These are phyloP conservation scores for Stichopus chloronotus DNA, from an alignment of 35 echinoderm and acorn worm species.

Conservation along the genomic window DNA sequence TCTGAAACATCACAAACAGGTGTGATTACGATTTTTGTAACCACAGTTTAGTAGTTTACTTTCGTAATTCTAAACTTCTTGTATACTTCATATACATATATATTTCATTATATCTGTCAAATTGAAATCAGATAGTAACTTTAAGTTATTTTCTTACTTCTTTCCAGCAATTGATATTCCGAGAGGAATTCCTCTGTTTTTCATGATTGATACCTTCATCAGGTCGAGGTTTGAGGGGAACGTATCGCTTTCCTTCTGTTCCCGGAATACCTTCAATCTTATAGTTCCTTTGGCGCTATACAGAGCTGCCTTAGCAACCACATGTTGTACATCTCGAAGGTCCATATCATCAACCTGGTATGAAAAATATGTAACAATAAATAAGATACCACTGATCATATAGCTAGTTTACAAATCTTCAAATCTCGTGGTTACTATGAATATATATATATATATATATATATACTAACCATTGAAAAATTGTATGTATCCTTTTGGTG, in stretches of 20 bases:
- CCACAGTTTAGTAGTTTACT: too few relatives aligned
- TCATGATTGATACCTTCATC: slow-evolving; percentile 66
- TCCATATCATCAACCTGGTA: slow-evolving; percentile 79
- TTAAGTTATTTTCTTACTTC: slow-evolving; percentile 63
- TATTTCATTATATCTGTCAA: too few relatives aligned
- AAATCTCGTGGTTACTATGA: not conserved
- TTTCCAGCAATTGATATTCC: slow-evolving; percentile 86
- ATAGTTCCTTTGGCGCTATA: slow-evolving; percentile 52
- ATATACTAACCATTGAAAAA: too few relatives aligned
- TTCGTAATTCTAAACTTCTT: too few relatives aligned
- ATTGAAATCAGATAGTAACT: too few relatives aligned
- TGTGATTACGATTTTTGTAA: too few relatives aligned
- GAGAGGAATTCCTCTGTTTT: slow-evolving; percentile 77
- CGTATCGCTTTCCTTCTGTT: slow-evolving; percentile 65
- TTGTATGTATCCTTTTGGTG: not conserved
- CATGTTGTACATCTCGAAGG: slow-evolving; percentile 77
- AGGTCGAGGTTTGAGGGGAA: slow-evolving; percentile 45
- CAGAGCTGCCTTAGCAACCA: slow-evolving; percentile 72
- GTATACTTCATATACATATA: too few relatives aligned
- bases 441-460: not conserved
- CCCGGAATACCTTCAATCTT: slow-evolving; percentile 76
- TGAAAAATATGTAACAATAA: not conserved
- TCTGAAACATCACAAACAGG: too few relatives aligned
- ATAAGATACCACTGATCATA: not conserved
- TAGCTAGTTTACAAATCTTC: not conserved